Percentiles rank a stretch among this genome's conserved stretches.
Evolutionary conservation across 2,888 invertebrate species (phyloP).

Genomic region (Adela reaumurella): DNA sequence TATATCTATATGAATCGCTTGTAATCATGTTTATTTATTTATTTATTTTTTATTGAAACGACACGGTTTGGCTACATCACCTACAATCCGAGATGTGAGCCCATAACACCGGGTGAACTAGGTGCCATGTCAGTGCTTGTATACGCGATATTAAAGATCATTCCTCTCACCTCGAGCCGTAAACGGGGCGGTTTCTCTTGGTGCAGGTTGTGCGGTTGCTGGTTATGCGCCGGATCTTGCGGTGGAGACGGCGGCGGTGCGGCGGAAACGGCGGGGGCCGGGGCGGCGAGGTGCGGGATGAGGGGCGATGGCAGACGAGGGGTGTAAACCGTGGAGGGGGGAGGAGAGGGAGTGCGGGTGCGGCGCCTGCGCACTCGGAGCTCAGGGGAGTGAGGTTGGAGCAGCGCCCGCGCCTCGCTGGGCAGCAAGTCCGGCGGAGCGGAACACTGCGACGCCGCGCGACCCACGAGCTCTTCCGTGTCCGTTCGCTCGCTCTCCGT

Average conservation of each 20-base stretch:
- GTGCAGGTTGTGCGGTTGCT: slow-evolving; percentile 2
- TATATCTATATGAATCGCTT: too few species aligned
- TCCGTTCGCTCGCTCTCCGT: slow-evolving; percentile 65
- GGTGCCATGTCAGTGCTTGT: too few species aligned
- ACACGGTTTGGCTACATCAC: too few species aligned
- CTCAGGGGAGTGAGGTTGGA: slow-evolving; percentile 23
- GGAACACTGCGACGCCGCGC: slow-evolving; percentile 56
- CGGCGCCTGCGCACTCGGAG: slow-evolving; percentile 15
- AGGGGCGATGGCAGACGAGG: slow-evolving; percentile 3
- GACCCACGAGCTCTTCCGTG: slow-evolving; percentile 66
- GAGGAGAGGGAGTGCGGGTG: slow-evolving; percentile 1
- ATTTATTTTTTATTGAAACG: too few species aligned
- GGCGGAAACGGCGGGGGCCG: slow-evolving; percentile 13
- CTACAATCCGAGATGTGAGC: too few species aligned
- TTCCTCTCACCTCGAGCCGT: slow-evolving; percentile 12
- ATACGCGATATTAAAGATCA: too few species aligned
- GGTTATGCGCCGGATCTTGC: neutral
- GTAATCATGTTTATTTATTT: too few species aligned
- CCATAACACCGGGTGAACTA: too few species aligned
- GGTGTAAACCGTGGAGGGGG: slow-evolving; percentile 3
- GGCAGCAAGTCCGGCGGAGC: slow-evolving; percentile 62
- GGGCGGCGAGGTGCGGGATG: slow-evolving; percentile 10
- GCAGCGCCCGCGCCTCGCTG: slow-evolving; percentile 51
- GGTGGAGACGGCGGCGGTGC: too few species aligned
- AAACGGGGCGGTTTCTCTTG: slow-evolving; percentile 7